These are phyloP conservation scores for Xylocampa areola DNA, from an alignment of 2,888 invertebrate genomes.

Conservation along the genomic window DNA sequence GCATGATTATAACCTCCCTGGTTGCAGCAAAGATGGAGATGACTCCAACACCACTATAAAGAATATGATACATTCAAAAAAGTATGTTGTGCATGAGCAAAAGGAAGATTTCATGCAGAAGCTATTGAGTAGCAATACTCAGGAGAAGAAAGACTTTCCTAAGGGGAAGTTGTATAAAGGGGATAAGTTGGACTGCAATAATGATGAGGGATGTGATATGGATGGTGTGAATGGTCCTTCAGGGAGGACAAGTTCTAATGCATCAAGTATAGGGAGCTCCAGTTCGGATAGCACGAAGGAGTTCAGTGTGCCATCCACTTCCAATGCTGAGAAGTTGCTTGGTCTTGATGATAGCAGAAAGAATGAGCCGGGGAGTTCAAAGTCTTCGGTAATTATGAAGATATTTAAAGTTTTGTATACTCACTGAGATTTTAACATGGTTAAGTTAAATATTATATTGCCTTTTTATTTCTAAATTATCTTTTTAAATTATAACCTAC, in stretches of 20 bases:
- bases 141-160: slow-evolving; percentile 82
- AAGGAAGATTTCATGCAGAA: slow-evolving; percentile 85
- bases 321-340: slow-evolving; percentile 82
- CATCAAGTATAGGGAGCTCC: slow-evolving; percentile 80
- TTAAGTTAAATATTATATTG: too few species aligned
- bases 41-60: slow-evolving; percentile 81
- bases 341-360: slow-evolving; percentile 76
- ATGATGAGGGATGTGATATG: slow-evolving; percentile 72
- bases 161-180: slow-evolving; percentile 85
- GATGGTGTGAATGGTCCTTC: slow-evolving; percentile 72
- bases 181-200: slow-evolving; percentile 72
- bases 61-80: slow-evolving; percentile 77
- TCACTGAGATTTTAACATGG: too few species aligned
- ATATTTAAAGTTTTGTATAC: too few species aligned
- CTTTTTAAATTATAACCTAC: too few species aligned
- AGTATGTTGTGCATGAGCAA: slow-evolving; percentile 67
- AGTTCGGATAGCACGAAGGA: slow-evolving; percentile 80
- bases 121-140: slow-evolving; percentile 76
- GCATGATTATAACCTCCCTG: slow-evolving; percentile 77
- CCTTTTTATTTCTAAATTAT: too few species aligned
- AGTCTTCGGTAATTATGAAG: slow-evolving; percentile 69
- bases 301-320: slow-evolving; percentile 82
- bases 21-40: slow-evolving; percentile 82
- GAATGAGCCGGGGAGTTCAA: slow-evolving; percentile 70
- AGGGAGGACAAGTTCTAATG: slow-evolving; percentile 80